Conservation (phyloP, 2,888 invertebrate genomes). For the Scaptomyza flava region DNA sequence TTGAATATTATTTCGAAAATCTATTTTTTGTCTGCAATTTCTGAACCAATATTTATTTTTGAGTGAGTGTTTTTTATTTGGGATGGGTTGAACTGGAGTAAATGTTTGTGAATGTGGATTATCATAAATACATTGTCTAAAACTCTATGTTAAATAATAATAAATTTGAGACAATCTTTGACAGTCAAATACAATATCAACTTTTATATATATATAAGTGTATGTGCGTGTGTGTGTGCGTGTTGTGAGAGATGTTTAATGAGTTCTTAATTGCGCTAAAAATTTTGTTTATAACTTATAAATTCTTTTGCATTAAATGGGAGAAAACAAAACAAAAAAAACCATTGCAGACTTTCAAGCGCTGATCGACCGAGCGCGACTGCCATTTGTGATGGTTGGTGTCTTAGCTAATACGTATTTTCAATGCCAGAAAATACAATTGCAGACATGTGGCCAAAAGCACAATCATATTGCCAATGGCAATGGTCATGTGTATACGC, state of each 20-base stretch:
- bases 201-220: slow-evolving; percentile 17
- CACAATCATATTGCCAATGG: slow-evolving; percentile 91
- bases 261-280: slow-evolving; percentile 27
- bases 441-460: slow-evolving; percentile 89
- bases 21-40: slow-evolving; percentile 6
- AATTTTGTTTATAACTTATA: slow-evolving; percentile 22
- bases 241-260: slow-evolving; percentile 13
- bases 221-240: slow-evolving; percentile 4
- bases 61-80: slow-evolving; percentile 15
- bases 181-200: slow-evolving; percentile 50
- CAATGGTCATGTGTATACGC: slow-evolving; percentile 90
- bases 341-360: slow-evolving; percentile 48
- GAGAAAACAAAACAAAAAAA: slow-evolving; percentile 18
- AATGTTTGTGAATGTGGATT: slow-evolving; percentile 5
- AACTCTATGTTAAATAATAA: slow-evolving; percentile 26
- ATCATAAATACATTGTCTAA: slow-evolving; percentile 18
- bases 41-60: slow-evolving; percentile 12
- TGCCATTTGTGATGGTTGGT: slow-evolving; percentile 32
- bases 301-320: slow-evolving; percentile 40
- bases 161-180: slow-evolving; percentile 63
- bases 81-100: neutral
- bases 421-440: slow-evolving; percentile 87
- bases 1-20: slow-evolving; percentile 7
- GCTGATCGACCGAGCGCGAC: slow-evolving; percentile 18
- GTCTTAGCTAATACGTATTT: slow-evolving; percentile 84